These are phyloP conservation scores for Paracanthobrama guichenoti DNA, from an alignment of 2,113 vertebrate species.

Conservation along the genomic window DNA sequence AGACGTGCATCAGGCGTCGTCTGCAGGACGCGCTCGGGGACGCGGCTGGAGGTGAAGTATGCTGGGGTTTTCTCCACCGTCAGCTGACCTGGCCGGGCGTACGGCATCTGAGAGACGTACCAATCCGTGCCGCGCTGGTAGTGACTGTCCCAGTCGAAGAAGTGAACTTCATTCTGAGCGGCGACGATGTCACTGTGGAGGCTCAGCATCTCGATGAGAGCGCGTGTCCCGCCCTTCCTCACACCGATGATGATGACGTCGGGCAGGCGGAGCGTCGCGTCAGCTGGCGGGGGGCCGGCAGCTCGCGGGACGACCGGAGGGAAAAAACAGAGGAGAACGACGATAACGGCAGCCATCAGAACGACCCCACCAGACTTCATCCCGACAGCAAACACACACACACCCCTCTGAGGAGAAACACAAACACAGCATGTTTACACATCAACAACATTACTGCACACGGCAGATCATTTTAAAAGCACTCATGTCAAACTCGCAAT, in stretches of 20 bases:
- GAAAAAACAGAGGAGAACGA: slow-evolving; percentile 84
- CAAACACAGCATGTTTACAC: neutral
- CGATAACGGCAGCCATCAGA: slow-evolving; percentile 85
- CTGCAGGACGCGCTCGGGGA: slow-evolving; percentile 84
- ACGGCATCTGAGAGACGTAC: slow-evolving; percentile 95
- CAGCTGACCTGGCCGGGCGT: slow-evolving; percentile 82
- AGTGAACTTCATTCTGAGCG: slow-evolving; percentile 94
- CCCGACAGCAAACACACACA: slow-evolving; percentile 40
- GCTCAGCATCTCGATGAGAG: slow-evolving; percentile 95
- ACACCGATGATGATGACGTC: slow-evolving; percentile 94
- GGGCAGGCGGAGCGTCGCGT: slow-evolving; percentile 76
- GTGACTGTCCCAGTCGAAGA: slow-evolving; percentile 96
- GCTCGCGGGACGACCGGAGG: slow-evolving; percentile 67
- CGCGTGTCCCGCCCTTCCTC: slow-evolving; percentile 94
- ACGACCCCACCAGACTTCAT: slow-evolving; percentile 57
- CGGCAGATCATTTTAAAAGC: no score
- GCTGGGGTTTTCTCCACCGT: slow-evolving; percentile 97
- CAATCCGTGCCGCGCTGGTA: slow-evolving; percentile 87
- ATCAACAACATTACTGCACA: neutral
- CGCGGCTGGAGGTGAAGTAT: slow-evolving; percentile 91
- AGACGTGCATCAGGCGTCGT: slow-evolving; percentile 86
- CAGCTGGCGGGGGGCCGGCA: slow-evolving; percentile 52
- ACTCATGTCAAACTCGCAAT: no score
- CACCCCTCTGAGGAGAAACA: neutral
- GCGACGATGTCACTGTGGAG: slow-evolving; percentile 86